Base-by-base conservation (phyloP, 2,888 invertebrate species). In the Chouioia cunea region DNA sequence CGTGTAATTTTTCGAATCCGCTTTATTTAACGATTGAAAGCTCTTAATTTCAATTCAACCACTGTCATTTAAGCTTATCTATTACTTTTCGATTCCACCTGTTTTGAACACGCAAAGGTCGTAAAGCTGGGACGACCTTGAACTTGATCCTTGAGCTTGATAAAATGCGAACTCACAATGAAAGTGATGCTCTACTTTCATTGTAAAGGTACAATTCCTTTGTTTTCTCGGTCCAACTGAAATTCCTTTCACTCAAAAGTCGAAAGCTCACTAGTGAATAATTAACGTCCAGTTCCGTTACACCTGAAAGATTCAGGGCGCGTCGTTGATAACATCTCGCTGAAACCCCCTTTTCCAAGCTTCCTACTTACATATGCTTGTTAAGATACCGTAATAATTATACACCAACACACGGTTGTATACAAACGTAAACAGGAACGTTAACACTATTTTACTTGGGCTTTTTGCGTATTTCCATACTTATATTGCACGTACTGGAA, bases 351-450 rank as follows among this genome's bases (percentile, higher is more conserved):
- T 44, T 52, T 56, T 60, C 23, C 15, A 15, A 52, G 27, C 65
- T 57, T 44, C 44, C 56, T 16, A 65, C 60, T 70, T 65, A 54
- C 65, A 65, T 65, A 53, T n/a, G 23, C 58, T 64, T 60, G 44
- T 50, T 46, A 43, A 68, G 44, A 54, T 50, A 67, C 68, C 68
- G 64, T 36, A 64, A 64, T 59, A 53, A 68, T 66, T 66, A 57
- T 53, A 47, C n/a, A 36, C 36, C 36, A 43, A 15, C 15, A 36
- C 36, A 47, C 15, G n/a, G 54, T 54, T 64, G 66, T 48, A 36
- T 54, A 68, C 20, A 56, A 68, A 36, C 46, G 14, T 47, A 56
- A 62, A 36, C n/a, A 36, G 36, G 36, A 36, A 36, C 10, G 36
- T 36, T 36, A 3, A 36, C 10, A 36, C 36, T 36, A 8, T 36